These are phyloP conservation scores for Coptodon rendalli DNA, from an alignment of 2,113 vertebrate species.

Conservation along the genomic window DNA sequence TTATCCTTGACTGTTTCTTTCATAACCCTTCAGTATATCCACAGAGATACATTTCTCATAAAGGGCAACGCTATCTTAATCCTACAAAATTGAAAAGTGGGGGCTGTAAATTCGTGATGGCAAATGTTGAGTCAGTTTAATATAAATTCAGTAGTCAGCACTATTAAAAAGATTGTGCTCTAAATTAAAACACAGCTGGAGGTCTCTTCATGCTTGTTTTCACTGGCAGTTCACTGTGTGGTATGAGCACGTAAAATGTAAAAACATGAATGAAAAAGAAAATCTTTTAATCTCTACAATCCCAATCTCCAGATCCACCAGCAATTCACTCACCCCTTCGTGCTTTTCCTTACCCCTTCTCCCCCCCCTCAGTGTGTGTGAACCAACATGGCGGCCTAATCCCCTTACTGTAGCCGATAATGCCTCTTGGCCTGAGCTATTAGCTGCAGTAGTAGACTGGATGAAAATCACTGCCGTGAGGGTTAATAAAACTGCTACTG, in stretches of 20 bases:
- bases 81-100: background rate
- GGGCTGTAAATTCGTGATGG: background rate
- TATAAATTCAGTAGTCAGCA: background rate
- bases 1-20: background rate
- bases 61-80: background rate
- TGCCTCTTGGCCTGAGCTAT: slow-evolving; percentile 8
- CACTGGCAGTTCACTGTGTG: background rate
- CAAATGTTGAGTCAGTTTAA: background rate
- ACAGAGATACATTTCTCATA: background rate
- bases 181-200: slow-evolving; percentile 26
- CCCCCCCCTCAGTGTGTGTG: background rate
- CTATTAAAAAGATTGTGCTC: slow-evolving; percentile 23
- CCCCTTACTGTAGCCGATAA: slow-evolving; percentile 39
- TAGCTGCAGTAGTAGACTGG: slow-evolving; percentile 1
- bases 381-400: slow-evolving; percentile 36
- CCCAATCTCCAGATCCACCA: background rate
- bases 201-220: background rate
- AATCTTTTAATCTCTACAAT: background rate
- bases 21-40: slow-evolving; percentile 10
- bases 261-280: background rate
- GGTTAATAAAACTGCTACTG: background rate
- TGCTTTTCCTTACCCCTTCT: background rate
- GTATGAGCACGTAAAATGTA: background rate
- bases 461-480: background rate
- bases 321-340: background rate